These are phyloP conservation scores for Petrolisthes cinctipes DNA, from an alignment of 2,888 invertebrate genomes.

Conservation along the genomic window DNA sequence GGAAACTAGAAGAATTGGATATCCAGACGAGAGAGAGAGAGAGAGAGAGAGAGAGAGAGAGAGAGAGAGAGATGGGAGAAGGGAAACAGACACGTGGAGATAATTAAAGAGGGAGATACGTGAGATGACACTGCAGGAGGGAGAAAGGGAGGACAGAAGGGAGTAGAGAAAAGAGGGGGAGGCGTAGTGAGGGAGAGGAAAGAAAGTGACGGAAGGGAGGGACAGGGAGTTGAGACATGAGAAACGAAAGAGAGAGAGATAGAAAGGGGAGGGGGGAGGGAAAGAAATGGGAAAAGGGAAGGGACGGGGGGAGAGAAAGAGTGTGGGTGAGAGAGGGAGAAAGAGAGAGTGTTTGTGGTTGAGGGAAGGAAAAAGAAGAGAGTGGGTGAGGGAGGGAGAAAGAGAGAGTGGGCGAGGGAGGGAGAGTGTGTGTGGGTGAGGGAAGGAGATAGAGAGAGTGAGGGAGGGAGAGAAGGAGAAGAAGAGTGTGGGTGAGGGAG, in stretches of 20 bases:
- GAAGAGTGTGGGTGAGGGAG: background rate
- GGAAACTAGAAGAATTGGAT: no score
- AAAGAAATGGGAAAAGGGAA: background rate
- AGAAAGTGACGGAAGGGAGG: background rate
- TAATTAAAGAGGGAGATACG: no score
- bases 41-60: background rate
- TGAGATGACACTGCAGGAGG: background rate
- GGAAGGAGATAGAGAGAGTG: background rate
- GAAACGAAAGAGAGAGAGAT: background rate
- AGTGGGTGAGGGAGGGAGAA: background rate
- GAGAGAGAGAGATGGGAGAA: background rate
- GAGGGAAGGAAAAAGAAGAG: background rate
- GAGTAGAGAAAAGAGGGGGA: background rate
- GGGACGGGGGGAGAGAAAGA: background rate
- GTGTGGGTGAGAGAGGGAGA: background rate
- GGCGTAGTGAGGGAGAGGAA: background rate
- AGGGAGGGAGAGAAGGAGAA: background rate
- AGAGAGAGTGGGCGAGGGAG: background rate
- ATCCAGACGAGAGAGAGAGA: background rate
- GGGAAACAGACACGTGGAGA: background rate
- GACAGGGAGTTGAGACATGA: no score
- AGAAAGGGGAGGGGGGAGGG: background rate
- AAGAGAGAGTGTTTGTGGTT: no score
- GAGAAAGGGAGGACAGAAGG: background rate
- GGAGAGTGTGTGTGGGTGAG: background rate